Base-by-base conservation (phyloP, 2,113 vertebrate species). In the Laticauda colubrina region DNA sequence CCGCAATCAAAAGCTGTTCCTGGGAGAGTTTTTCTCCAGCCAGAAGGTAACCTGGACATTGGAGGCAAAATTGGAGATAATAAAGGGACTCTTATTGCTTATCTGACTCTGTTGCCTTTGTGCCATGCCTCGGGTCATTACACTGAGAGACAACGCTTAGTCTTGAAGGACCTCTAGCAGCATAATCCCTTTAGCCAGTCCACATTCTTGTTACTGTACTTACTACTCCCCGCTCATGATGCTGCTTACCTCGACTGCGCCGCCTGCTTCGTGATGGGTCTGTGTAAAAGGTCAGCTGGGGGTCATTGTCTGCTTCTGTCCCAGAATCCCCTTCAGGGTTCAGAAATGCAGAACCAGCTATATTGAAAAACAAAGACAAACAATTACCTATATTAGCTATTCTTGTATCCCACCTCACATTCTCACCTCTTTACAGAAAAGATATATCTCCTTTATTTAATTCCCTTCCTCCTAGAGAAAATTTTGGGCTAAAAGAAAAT, bases 231-330 rank as follows among this genome's bases (percentile, higher is more conserved):
- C 0, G 18, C 18, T 56, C 0, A 0, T 14, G 39, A 3, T 12
- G 2, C 8, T 9, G 20, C 51, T 2, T 98, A 99, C 99, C 99
- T 98, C 99, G 97, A 97, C 98, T 99, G 93, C 99, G 99, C 92
- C 99, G 98, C 48, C 99, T 97, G 97, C 99, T 99, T 96, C 99
- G 97, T 0, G 99, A 99, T 39, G 99, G 99, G 95, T 99, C 99
- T 0, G 99, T 99, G 97, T 99, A 99, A 97, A 99, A 99, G 94
- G 99, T 99, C 96, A 99, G 98, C 97, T 99, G 99, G 93, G 99
- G 99, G 96, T 99, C 99, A 2, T 98, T 99, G 98, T 99, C 99
- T 1, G 98, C 98, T 97, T 99, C 99, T 0, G 99, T 98, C 88
- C 99, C 98, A 0, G 99, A 99, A 96, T 99, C 99, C 56, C 99